These are phyloP conservation scores for Brachyrhaphis roseni DNA, from an alignment of 2,797 vertebrate species.

Conservation along the genomic window DNA sequence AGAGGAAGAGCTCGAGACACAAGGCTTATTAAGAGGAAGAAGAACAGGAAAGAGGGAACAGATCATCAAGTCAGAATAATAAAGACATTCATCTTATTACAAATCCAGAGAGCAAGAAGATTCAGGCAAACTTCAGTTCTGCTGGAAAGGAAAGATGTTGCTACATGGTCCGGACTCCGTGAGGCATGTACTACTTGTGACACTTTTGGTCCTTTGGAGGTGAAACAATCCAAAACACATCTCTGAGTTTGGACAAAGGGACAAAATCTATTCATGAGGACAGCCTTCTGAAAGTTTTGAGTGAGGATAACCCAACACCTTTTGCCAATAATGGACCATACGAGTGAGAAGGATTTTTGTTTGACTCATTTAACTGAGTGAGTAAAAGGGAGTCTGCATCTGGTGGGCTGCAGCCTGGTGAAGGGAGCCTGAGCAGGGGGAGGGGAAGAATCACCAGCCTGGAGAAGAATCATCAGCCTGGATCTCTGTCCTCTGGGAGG, in stretches of 20 bases:
- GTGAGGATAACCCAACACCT: conserved; percentile 33
- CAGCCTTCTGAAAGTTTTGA: conserved; percentile 13
- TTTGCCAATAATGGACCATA: conserved; percentile 22
- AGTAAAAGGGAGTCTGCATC: conserved; percentile 53
- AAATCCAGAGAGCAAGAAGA: conserved; percentile 24
- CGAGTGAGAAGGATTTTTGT: conserved; percentile 19
- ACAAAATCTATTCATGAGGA: conserved; percentile 23
- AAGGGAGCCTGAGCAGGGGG: conserved; percentile 61
- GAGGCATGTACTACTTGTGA: conserved; percentile 31
- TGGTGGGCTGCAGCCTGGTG: conserved; percentile 40
- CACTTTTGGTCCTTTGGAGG: conserved; percentile 35
- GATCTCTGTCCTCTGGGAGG: conserved; percentile 64
- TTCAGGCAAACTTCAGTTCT: conserved; percentile 13
- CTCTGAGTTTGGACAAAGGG: conserved; percentile 28
- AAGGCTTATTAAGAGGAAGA: conserved; percentile 9
- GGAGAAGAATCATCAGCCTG: conserved; percentile 58
- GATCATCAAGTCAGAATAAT: background rate
- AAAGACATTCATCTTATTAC: conserved; percentile 41
- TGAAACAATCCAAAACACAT: conserved; percentile 34
- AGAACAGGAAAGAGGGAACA: conserved; percentile 34
- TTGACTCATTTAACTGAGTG: conserved; percentile 58
- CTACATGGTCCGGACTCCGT: conserved; percentile 25
- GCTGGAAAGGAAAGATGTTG: conserved; percentile 13
- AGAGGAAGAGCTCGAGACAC: conserved; percentile 18
- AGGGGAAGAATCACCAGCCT: conserved; percentile 66